Conservation (phyloP, 2,113 vertebrate genomes). For the Ammodytes dubius region DNA sequence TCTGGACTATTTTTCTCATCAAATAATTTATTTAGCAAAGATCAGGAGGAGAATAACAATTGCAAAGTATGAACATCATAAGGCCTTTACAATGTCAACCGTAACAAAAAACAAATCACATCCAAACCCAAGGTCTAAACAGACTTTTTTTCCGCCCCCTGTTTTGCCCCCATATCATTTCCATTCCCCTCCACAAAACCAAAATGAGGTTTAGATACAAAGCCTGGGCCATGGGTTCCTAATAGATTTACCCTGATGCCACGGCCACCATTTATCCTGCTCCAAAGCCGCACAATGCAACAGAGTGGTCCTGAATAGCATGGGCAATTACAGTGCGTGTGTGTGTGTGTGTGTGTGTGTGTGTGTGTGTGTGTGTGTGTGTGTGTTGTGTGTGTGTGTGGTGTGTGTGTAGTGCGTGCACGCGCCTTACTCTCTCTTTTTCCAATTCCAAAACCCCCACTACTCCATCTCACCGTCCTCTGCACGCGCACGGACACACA, state of each 20-base stretch:
- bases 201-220: slow-evolving; percentile 89
- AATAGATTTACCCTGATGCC: slow-evolving; percentile 95
- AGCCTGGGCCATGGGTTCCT: slow-evolving; percentile 91
- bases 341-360: slow-evolving; percentile 56
- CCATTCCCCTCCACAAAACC: slow-evolving; percentile 85
- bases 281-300: slow-evolving; percentile 95
- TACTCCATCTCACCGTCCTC: slow-evolving; percentile 59
- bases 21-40: slow-evolving; percentile 49
- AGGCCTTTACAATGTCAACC: slow-evolving; percentile 39
- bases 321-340: slow-evolving; percentile 94
- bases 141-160: slow-evolving; percentile 55
- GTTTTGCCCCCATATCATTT: slow-evolving; percentile 89
- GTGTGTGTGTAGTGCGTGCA: neutral
- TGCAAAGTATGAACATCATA: slow-evolving; percentile 24
- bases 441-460: slow-evolving; percentile 70
- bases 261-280: slow-evolving; percentile 97
- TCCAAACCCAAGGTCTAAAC: slow-evolving; percentile 90
- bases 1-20: slow-evolving; percentile 43
- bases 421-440: slow-evolving; percentile 53
- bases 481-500: slow-evolving; percentile 63
- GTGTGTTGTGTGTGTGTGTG: slow-evolving; percentile 7
- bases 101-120: slow-evolving; percentile 78
- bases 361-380: slow-evolving; percentile 8
- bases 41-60: slow-evolving; percentile 51
- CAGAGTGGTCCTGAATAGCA: slow-evolving; percentile 92